Conservation (phyloP, 2,113 vertebrate genomes). For the Bubo scandiacus region DNA sequence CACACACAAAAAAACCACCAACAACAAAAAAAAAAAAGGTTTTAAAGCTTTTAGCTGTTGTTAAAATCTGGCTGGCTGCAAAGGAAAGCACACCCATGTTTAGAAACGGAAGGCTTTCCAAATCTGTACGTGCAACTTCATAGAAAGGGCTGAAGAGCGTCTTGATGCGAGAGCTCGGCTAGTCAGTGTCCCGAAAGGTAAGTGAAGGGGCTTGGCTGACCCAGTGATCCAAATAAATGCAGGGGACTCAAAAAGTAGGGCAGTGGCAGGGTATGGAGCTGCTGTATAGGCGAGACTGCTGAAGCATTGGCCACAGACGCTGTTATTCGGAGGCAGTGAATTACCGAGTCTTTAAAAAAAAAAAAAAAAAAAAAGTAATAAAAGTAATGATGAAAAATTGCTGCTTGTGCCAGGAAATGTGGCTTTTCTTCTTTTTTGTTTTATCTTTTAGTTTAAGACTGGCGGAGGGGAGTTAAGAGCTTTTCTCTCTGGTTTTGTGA, state of each 20-base stretch:
- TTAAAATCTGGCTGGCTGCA: slow-evolving; percentile 16
- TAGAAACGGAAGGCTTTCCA: slow-evolving; percentile 23
- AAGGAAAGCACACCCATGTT: neutral
- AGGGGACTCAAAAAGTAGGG: neutral
- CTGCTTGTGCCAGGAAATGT: slow-evolving; percentile 54
- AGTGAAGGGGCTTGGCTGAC: neutral
- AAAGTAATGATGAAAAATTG: neutral
- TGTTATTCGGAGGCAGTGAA: neutral
- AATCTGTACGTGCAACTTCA: neutral
- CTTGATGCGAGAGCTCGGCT: neutral
- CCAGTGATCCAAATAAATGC: slow-evolving; percentile 22
- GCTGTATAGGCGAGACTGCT: neutral
- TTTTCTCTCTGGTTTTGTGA: slow-evolving; percentile 51
- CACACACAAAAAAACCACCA: too few species aligned
- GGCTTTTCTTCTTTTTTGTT: neutral
- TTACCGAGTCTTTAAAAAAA: neutral
- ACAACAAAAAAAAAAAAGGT: neutral
- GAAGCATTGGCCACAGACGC: neutral
- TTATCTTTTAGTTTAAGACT: neutral
- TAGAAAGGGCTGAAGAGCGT: slow-evolving; percentile 11
- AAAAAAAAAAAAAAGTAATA: neutral
- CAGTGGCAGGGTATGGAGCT: slow-evolving; percentile 9
- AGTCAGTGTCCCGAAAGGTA: slow-evolving; percentile 18
- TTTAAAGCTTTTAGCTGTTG: neutral
- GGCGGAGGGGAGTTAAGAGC: slow-evolving; percentile 47